phyloP scores from a whole-genome alignment of 2,797 vertebrate genomes.

The Esox masquinongy region DNA sequence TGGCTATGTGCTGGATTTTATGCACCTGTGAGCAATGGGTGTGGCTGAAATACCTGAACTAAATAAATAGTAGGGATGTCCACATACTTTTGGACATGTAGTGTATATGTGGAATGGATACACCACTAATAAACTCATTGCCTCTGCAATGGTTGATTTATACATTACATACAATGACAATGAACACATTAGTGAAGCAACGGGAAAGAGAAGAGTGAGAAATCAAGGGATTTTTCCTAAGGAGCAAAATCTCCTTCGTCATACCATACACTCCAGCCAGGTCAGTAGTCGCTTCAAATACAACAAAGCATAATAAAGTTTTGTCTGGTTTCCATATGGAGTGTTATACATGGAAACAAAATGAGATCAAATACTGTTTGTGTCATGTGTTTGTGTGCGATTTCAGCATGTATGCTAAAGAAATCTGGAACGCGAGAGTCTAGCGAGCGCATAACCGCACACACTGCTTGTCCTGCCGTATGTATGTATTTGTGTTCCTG shows the following conservation, averaged over 20 bases:
- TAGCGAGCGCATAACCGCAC: background rate
- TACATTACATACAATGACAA: background rate
- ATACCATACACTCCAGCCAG: background rate
- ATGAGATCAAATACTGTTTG: background rate
- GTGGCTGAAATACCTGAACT: too few species aligned
- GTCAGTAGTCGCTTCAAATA: too few species aligned
- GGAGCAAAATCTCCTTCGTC: background rate
- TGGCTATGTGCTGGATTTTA: too few species aligned
- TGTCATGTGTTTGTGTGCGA: background rate
- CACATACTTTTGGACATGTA: background rate
- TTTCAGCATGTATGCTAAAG: background rate
- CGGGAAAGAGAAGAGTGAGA: background rate
- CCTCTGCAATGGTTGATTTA: background rate
- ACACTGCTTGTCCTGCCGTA: background rate
- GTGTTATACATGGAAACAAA: background rate
- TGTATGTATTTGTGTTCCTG: background rate
- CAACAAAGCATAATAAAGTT: background rate
- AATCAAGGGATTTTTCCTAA: too few species aligned
- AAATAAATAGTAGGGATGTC: too few species aligned
- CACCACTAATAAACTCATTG: too few species aligned
- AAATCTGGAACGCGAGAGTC: constrained; percentile 3
- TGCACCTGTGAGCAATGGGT: too few species aligned
- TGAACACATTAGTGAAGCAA: background rate
- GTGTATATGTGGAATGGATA: too few species aligned
- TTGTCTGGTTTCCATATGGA: background rate